Conservation (phyloP, 64 coral and sea anemone species). For the Montipora capricornis region DNA sequence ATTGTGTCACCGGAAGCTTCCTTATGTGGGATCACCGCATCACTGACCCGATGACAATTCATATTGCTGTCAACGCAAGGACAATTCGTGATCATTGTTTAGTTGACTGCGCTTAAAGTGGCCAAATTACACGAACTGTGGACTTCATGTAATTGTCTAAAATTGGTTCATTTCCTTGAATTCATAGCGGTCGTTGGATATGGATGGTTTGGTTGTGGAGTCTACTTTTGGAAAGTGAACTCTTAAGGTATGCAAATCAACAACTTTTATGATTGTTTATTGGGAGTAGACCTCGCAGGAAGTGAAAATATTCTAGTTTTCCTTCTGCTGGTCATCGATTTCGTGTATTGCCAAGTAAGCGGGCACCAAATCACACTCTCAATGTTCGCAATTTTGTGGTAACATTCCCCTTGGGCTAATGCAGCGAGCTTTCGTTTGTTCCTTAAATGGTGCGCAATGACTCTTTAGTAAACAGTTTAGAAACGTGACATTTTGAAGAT, state of each 20-base stretch:
- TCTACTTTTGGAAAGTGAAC: slow-evolving; percentile 3
- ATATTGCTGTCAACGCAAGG: slow-evolving; percentile 28
- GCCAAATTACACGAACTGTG: slow-evolving; percentile 26
- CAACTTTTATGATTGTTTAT: background rate
- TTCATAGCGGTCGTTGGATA: background rate
- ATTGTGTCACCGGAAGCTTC: slow-evolving; percentile 43
- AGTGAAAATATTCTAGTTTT: slow-evolving; percentile 38
- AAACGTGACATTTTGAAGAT: slow-evolving; percentile 45
- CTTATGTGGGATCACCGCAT: slow-evolving; percentile 15
- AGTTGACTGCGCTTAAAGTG: slow-evolving; percentile 38
- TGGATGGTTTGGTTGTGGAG: background rate
- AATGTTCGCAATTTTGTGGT: background rate
- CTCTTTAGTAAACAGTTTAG: slow-evolving; percentile 12
- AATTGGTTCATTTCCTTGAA: slow-evolving; percentile 18
- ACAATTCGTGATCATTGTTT: slow-evolving; percentile 46
- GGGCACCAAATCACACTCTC: background rate
- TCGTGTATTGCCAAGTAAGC: background rate
- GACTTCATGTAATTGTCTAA: background rate
- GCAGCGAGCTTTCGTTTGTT: background rate
- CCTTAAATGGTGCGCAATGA: background rate
- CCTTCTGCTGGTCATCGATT: background rate
- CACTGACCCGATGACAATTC: slow-evolving; percentile 3
- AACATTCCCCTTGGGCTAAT: background rate
- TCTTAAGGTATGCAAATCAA: slow-evolving; percentile 20
- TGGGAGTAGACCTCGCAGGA: slow-evolving; percentile 18